Base-by-base conservation (phyloP, 2,797 vertebrate genomes). In the Mormyrops attenuatus region DNA sequence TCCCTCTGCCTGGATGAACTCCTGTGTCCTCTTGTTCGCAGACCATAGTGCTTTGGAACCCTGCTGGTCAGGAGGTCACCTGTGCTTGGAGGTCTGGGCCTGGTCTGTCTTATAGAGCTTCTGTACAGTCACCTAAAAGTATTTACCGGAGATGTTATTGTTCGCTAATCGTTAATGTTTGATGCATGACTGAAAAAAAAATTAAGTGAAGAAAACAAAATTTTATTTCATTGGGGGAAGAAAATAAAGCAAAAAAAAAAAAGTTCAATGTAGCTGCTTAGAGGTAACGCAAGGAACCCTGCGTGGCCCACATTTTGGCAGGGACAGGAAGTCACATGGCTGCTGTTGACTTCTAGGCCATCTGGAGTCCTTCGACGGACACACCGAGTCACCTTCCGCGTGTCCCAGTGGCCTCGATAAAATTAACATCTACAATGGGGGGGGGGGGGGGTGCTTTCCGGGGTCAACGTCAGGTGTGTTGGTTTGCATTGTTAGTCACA, bases 271-370 rank as follows among this genome's bases (percentile, higher is more conserved):
- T 93, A 92, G 94, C 93, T 80, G 90, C 90, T 92, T 93, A 93
- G 91, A 93, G 93, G 92, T 92, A 90, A 93, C 89, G 15, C 91
- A 90, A 91, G 92, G 94, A 80, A 9, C 38, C 38, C 93, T 91
- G 91, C 94, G 92, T 93, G 92, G 87, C 88, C 34, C 87, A 38
- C 91, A 92, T 93, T 94, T 94, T 93, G 91, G 93, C 91, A 92
- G 91, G 90, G 86, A 90, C 60, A 15, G 9, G 66, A 88, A 89
- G 91, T 88, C 90, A 82, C 93, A 91, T 73, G 13, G 4, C 94
- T 94, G 94, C 92, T 94, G 93, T 92, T 91, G 94, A 91, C 22
- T 88, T 66, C 90, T 90, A 89, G 92, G 91, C 17, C 20, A 53
- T 50, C 87, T 52, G 11, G 57, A 17, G 1, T 49, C 3, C 26